Conservation (phyloP, 2,113 vertebrate genomes). For the Amphilophus citrinellus region DNA sequence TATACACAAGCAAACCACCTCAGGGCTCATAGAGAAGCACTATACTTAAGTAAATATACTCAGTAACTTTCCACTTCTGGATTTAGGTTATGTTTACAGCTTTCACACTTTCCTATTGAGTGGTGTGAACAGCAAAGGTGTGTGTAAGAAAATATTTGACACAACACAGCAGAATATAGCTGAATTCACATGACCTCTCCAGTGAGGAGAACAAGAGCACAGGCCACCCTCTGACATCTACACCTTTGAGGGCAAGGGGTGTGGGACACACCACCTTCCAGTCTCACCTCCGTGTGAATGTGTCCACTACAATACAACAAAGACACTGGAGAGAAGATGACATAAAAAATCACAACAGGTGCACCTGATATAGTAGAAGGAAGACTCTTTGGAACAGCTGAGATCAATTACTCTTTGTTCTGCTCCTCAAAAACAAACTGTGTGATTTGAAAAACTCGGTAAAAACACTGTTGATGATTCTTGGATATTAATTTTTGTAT, state of each 20-base stretch:
- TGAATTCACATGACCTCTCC: background rate
- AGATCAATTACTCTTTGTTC: background rate
- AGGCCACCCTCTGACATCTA: conserved; percentile 6
- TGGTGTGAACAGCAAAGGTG: background rate
- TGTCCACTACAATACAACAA: background rate
- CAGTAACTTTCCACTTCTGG: background rate
- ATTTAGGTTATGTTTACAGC: background rate
- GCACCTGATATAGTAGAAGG: background rate
- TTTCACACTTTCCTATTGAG: background rate
- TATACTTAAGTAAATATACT: background rate
- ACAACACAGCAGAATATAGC: background rate
- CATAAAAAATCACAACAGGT: conserved; percentile 2
- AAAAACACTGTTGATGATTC: background rate
- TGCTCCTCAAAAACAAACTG: background rate
- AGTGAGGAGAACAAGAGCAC: background rate
- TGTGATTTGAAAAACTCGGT: background rate
- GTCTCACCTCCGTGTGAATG: background rate
- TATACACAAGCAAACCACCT: background rate
- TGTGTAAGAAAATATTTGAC: background rate
- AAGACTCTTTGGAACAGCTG: background rate
- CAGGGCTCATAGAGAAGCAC: background rate
- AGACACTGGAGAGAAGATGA: background rate
- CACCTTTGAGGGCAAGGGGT: background rate
- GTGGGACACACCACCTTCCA: background rate
- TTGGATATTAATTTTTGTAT: background rate